phyloP scores from a whole-genome alignment of 2,113 vertebrate species.

The Erinaceus europaeus region DNA sequence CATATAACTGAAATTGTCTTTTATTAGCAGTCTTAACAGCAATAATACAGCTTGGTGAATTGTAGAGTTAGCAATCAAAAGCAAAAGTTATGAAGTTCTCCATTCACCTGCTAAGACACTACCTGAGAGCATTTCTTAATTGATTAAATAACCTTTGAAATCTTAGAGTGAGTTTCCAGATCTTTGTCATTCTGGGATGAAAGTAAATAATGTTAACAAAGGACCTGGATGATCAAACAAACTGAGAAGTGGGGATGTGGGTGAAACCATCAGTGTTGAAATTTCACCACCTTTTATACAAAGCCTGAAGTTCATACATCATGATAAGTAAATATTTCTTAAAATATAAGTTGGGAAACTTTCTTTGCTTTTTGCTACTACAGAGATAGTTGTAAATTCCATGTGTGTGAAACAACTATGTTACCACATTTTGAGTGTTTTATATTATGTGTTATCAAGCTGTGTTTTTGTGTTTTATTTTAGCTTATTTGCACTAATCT shows the following conservation, averaged over 20 bases:
- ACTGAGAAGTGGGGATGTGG: background rate
- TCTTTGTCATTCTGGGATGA: conserved; percentile 68
- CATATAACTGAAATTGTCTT: background rate
- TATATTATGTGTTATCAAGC: conserved; percentile 81
- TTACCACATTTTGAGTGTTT: conserved; percentile 75
- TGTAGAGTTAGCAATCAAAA: background rate
- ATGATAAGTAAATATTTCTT: conserved; percentile 47
- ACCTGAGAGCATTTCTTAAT: conserved; percentile 28
- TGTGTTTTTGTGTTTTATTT: conserved; percentile 82
- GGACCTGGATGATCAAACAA: conserved; percentile 42
- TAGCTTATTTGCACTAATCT: conserved; percentile 98
- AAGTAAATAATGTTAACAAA: conserved; percentile 54
- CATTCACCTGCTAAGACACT: background rate
- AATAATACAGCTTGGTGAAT: conserved; percentile 24
- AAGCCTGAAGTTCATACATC: conserved; percentile 62
- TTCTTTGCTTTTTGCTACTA: conserved; percentile 56
- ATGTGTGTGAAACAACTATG: conserved; percentile 71
- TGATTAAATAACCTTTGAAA: conserved; percentile 32
- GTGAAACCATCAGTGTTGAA: conserved; percentile 44
- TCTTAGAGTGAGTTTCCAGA: conserved; percentile 64
- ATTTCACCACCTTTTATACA: conserved; percentile 56
- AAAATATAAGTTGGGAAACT: conserved; percentile 28
- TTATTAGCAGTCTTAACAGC: background rate
- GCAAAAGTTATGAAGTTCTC: background rate
- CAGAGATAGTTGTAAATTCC: conserved; percentile 64